A percentile compares a stretch with the other conserved stretches of the same genome.
Evolutionary conservation across 2,888 invertebrate genomes (phyloP).

Genomic region (Metellina segmentata): DNA sequence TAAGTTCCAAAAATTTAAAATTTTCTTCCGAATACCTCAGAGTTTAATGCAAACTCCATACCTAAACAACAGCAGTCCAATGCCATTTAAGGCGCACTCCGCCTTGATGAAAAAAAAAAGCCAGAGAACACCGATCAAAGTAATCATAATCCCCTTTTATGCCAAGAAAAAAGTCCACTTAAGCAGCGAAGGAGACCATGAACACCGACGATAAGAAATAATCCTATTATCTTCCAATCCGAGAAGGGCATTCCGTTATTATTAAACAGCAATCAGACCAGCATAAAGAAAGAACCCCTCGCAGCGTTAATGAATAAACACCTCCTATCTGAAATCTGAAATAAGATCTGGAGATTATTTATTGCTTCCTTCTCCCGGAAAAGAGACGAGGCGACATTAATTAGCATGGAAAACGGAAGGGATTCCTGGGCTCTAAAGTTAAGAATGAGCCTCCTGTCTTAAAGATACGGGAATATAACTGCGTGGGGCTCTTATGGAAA

Average conservation of each 20-base stretch:
- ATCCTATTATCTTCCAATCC: constrained; percentile 61
- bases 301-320: constrained; percentile 52
- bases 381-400: constrained; percentile 36
- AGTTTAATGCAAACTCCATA: no score
- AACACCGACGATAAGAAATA: constrained; percentile 46
- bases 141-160: neutral
- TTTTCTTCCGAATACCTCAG: neutral
- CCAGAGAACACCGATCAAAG: neutral
- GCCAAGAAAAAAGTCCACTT: neutral
- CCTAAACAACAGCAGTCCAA: neutral
- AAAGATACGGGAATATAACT: constrained; percentile 25
- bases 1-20: neutral
- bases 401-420: constrained; percentile 33
- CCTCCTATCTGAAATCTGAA: constrained; percentile 39
- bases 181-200: neutral
- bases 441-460: constrained; percentile 2
- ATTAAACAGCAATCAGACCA: constrained; percentile 42
- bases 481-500: constrained; percentile 19
- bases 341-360: constrained; percentile 54
- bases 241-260: constrained; percentile 28
- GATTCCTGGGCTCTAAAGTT: neutral
- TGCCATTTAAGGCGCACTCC: neutral
- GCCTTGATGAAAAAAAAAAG: neutral
- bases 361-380: constrained; percentile 26
- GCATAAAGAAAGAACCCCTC: constrained; percentile 21